phyloP scores from a whole-genome alignment of 2,113 vertebrate genomes.

The Natator depressus region DNA sequence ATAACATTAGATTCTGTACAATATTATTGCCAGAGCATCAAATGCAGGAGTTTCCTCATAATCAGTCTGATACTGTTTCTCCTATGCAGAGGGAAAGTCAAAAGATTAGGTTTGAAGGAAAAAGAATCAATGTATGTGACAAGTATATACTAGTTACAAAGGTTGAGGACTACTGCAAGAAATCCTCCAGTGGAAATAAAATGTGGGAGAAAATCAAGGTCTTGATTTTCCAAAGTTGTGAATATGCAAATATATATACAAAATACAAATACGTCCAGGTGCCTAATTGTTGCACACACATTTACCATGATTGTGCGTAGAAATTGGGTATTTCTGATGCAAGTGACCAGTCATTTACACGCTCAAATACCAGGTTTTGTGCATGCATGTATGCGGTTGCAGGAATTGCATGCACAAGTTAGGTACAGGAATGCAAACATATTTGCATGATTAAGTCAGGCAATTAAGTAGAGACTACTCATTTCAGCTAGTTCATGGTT shows the following conservation, averaged over 20 bases:
- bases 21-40: conserved; percentile 51
- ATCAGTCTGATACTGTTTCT: conserved; percentile 68
- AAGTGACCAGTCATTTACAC: neutral
- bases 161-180: neutral
- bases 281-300: neutral
- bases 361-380: neutral
- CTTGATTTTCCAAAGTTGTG: conserved; percentile 38
- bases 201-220: neutral
- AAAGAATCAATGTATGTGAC: conserved; percentile 36
- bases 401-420: neutral
- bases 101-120: conserved; percentile 64
- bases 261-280: neutral
- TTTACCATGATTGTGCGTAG: neutral
- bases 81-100: conserved; percentile 66
- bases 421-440: neutral
- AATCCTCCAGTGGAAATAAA: conserved; percentile 38
- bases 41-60: conserved; percentile 56
- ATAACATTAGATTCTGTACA: conserved; percentile 45
- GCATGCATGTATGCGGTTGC: neutral
- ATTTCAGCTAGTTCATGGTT: neutral
- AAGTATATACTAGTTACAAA: conserved; percentile 13
- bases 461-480: neutral
- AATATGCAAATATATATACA: neutral
- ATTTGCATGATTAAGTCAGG: neutral
- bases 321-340: neutral